Conservation (phyloP, 1,140 invertebrate species). For the Microplitis mediator region DNA sequence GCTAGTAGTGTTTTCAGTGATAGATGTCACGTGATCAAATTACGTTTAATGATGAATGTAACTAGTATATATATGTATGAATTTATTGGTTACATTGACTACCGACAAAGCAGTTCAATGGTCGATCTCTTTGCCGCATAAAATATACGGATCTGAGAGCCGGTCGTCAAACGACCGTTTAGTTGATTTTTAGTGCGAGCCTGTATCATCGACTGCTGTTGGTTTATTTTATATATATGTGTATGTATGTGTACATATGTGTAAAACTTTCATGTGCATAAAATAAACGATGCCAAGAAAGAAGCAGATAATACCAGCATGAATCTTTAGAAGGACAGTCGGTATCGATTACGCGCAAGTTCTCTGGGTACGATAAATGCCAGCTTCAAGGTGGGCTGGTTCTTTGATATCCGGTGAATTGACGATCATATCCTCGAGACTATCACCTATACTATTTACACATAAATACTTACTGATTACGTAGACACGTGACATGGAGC, state of each 20-base stretch:
- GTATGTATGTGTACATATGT: background rate
- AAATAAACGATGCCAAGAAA: background rate
- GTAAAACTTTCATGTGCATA: background rate
- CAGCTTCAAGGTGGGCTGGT: conserved; percentile 32
- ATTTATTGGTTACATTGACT: background rate
- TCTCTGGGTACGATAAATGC: conserved; percentile 22
- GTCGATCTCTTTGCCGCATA: background rate
- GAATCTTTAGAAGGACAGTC: conserved; percentile 23
- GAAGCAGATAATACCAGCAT: conserved; percentile 13
- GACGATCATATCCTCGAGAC: conserved; percentile 23
- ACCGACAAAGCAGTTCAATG: background rate
- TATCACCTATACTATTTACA: conserved; percentile 1
- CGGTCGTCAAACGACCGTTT: conserved; percentile 2
- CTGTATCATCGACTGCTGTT: background rate
- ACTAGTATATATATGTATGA: background rate
- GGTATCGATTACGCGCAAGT: conserved; percentile 31
- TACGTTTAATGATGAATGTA: background rate
- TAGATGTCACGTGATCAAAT: too few species aligned
- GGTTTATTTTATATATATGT: too few species aligned
- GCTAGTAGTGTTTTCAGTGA: too few species aligned
- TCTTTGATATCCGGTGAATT: conserved; percentile 29
- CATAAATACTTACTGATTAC: background rate
- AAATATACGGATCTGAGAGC: conserved; percentile 1
- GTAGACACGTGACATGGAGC: background rate
- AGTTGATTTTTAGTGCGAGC: background rate